Evolutionary conservation across 1,140 invertebrate species (phyloP).

Genomic region (Caerostris darwini): DNA sequence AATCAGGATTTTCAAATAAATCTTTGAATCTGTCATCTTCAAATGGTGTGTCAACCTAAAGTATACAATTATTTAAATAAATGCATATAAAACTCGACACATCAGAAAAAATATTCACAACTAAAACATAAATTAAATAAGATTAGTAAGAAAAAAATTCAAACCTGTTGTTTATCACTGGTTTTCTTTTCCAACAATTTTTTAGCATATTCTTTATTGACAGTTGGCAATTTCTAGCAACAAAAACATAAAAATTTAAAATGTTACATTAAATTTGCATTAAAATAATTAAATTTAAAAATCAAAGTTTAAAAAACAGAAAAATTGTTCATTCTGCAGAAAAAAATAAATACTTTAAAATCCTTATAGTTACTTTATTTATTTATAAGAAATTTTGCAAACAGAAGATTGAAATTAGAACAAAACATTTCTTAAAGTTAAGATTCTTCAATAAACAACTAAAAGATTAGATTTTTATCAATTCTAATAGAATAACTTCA

Average conservation of each 20-base stretch:
- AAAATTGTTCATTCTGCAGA: background rate
- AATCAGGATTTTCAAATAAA: conserved; percentile 96
- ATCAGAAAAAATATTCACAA: background rate
- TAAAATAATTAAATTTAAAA: conserved; percentile 13
- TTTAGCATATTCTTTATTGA: conserved; percentile 88
- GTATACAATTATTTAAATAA: background rate
- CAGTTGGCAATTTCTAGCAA: conserved; percentile 83
- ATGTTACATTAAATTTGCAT: no score
- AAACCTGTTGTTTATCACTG: conserved; percentile 81
- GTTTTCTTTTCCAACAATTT: conserved; percentile 89
- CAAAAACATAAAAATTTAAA: background rate
- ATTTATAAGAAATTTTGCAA: no score
- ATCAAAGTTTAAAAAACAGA: background rate
- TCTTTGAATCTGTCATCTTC: conserved; percentile 90
- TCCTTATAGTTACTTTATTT: no score
- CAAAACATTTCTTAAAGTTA: no score
- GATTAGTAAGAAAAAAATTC: background rate
- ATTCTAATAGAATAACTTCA: no score
- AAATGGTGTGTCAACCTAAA: conserved; percentile 8
- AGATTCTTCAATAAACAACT: no score
- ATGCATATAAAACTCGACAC: conserved; percentile 20
- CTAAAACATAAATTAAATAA: background rate
- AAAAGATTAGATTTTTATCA: no score
- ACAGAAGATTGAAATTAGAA: no score
- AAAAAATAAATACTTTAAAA: background rate